These are phyloP conservation scores for Lutra lutra DNA, from an alignment of 2,797 vertebrate genomes.

Conservation along the genomic window DNA sequence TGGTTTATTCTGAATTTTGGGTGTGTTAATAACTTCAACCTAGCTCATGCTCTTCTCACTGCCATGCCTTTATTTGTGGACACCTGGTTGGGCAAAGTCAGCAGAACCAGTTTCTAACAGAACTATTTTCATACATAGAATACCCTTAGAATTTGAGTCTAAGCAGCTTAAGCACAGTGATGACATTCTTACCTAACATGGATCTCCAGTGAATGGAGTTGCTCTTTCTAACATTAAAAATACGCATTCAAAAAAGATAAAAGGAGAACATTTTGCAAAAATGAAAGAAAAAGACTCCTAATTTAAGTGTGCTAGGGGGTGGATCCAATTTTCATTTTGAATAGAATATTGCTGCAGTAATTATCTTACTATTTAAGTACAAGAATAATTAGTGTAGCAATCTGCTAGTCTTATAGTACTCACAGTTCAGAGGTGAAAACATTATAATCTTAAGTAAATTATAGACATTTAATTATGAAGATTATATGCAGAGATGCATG, in stretches of 20 bases:
- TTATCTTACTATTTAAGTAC: slow-evolving; percentile 80
- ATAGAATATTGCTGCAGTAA: slow-evolving; percentile 75
- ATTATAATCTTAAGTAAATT: slow-evolving; percentile 60
- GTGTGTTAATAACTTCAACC: background rate
- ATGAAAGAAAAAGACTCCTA: slow-evolving; percentile 67
- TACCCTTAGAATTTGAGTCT: background rate
- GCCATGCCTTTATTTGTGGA: background rate
- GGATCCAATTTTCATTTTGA: slow-evolving; percentile 82
- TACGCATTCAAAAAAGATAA: slow-evolving; percentile 36
- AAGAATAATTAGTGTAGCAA: slow-evolving; percentile 77
- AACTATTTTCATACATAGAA: background rate
- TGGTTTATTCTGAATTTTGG: background rate
- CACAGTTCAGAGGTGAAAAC: slow-evolving; percentile 48
- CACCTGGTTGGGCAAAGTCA: background rate
- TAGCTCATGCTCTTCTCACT: background rate
- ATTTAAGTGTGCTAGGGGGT: slow-evolving; percentile 78
- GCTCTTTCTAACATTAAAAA: slow-evolving; percentile 56
- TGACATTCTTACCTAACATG: background rate
- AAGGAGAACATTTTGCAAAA: slow-evolving; percentile 48
- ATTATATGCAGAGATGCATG: background rate
- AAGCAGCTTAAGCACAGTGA: background rate
- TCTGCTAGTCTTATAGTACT: slow-evolving; percentile 39
- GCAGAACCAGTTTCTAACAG: background rate
- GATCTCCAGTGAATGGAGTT: background rate
- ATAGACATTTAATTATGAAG: slow-evolving; percentile 59